These are phyloP conservation scores for Crenichthys baileyi DNA, from an alignment of 2,797 vertebrate species.

Conservation along the genomic window DNA sequence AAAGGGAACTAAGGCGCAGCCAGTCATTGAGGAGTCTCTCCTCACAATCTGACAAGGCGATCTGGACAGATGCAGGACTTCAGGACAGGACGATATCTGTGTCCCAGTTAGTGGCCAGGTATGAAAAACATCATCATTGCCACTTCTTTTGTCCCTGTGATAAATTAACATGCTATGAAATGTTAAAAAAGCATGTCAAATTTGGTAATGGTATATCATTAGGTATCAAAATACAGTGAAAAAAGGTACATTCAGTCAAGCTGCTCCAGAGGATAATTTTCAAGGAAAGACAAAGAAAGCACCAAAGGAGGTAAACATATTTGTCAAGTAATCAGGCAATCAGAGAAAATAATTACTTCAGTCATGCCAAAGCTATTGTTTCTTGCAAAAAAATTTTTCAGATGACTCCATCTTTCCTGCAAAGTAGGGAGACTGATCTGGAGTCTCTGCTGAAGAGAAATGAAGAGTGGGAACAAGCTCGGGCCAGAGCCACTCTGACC, in stretches of 20 bases:
- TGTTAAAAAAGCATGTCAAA: neutral
- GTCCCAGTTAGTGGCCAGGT: slow-evolving; percentile 79
- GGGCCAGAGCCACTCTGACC: slow-evolving; percentile 40
- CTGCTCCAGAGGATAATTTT: neutral
- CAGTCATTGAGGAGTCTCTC: slow-evolving; percentile 73
- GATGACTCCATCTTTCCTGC: slow-evolving; percentile 14
- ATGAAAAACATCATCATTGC: slow-evolving; percentile 15
- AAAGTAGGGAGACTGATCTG: slow-evolving; percentile 23
- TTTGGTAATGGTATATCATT: slow-evolving; percentile 11
- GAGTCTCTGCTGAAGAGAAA: slow-evolving; percentile 47
- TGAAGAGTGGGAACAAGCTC: slow-evolving; percentile 34
- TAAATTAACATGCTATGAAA: neutral
- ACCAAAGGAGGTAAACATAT: slow-evolving; percentile 45
- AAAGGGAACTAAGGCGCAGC: slow-evolving; percentile 65
- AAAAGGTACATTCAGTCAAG: slow-evolving; percentile 19
- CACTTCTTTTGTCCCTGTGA: neutral
- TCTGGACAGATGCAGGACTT: slow-evolving; percentile 52
- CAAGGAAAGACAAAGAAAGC: slow-evolving; percentile 39
- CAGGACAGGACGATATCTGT: slow-evolving; percentile 71
- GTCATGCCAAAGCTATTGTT: neutral
- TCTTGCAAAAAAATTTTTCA: slow-evolving; percentile 32
- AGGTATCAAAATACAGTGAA: slow-evolving; percentile 71
- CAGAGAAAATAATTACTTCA: neutral
- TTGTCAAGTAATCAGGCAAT: neutral
- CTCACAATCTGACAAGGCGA: slow-evolving; percentile 43